These are phyloP conservation scores for Isurus oxyrinchus DNA, from an alignment of 2,113 vertebrate genomes.

Conservation along the genomic window DNA sequence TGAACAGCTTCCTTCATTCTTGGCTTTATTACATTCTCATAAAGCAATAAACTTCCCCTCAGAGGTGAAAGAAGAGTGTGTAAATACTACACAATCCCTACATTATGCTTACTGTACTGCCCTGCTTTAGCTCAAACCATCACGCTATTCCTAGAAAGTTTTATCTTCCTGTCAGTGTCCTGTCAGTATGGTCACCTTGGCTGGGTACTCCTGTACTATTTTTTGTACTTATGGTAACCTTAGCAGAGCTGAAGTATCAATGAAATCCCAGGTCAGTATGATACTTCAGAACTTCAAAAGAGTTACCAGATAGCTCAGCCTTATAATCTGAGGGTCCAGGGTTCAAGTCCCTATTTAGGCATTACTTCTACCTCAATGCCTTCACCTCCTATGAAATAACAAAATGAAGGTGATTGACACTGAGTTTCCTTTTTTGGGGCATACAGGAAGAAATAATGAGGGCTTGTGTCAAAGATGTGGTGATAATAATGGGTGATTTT, in stretches of 20 bases:
- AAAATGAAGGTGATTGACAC: no score
- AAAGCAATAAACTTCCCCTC: background rate
- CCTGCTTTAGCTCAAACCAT: background rate
- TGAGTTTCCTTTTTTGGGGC: no score
- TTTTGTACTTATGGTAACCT: background rate
- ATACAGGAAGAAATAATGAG: no score
- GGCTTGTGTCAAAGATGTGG: no score
- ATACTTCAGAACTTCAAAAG: background rate
- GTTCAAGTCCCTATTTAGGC: no score
- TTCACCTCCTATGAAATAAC: no score
- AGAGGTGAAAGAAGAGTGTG: background rate
- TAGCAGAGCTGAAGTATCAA: background rate
- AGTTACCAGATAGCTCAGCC: background rate
- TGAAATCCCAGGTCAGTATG: background rate
- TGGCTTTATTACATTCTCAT: background rate
- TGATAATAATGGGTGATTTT: no score
- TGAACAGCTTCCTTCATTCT: background rate
- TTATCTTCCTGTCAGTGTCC: background rate
- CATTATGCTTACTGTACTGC: background rate
- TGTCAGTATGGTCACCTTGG: background rate
- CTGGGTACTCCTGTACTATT: background rate
- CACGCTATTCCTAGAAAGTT: background rate
- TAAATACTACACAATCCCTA: background rate
- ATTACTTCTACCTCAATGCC: no score
- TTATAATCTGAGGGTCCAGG: no score